phyloP scores from a whole-genome alignment of 2,888 invertebrate genomes.

The Archips xylosteana region DNA sequence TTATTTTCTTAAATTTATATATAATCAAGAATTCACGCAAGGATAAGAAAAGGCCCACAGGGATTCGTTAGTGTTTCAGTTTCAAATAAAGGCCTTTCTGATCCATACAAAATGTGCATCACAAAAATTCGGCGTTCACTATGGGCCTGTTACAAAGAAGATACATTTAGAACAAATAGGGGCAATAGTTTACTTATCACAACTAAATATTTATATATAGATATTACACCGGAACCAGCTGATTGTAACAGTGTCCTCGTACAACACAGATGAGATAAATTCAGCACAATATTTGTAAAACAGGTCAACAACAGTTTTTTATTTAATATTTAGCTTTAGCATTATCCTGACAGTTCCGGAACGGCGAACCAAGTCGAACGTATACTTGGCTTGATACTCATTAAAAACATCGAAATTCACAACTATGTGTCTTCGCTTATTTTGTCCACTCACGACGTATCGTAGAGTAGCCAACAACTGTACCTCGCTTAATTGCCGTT shows the following conservation, averaged over 20 bases:
- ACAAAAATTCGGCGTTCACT: not conserved
- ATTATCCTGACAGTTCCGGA: not conserved
- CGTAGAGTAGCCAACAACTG: not conserved
- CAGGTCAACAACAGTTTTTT: not conserved
- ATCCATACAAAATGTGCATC: not conserved
- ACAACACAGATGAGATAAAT: not conserved
- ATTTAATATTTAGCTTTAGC: not conserved
- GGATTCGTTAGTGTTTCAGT: not conserved
- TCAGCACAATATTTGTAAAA: not conserved
- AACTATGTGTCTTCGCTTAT: not conserved
- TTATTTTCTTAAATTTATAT: conserved; percentile 8
- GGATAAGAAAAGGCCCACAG: not conserved
- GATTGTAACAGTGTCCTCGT: not conserved
- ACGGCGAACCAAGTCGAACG: not conserved
- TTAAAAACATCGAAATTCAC: not conserved
- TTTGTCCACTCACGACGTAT: not conserved
- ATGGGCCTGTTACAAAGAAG: not conserved
- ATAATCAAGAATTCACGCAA: conserved; percentile 27
- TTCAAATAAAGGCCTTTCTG: not conserved
- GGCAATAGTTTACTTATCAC: conserved; percentile 14
- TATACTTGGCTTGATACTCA: not conserved
- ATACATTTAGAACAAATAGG: not conserved
- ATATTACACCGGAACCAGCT: conserved; percentile 2
- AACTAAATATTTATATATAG: not conserved
- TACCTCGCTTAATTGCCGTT: not conserved